Evolutionary conservation across 2,113 vertebrate genomes (phyloP).

Genomic region (Amphiprion percula): DNA sequence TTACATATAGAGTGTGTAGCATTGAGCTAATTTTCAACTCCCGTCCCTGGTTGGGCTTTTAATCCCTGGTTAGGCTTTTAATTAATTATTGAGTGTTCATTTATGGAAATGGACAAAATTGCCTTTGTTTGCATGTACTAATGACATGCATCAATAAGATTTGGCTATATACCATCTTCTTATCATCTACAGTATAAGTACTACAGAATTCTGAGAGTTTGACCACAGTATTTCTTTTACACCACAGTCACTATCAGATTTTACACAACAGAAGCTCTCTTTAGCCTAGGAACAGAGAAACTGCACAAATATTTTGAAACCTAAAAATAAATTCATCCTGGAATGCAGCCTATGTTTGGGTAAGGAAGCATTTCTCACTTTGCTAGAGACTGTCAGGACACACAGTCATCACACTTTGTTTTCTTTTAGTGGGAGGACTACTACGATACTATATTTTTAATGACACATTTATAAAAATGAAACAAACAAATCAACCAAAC

Average conservation of each 20-base stretch:
- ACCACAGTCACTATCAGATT: slow-evolving; percentile 31
- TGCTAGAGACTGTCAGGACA: slow-evolving; percentile 45
- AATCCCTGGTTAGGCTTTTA: too few species aligned
- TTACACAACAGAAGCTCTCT: slow-evolving; percentile 25
- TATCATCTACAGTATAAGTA: neutral
- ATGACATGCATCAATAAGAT: neutral
- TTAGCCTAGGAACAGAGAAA: slow-evolving; percentile 34
- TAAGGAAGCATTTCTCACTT: slow-evolving; percentile 58
- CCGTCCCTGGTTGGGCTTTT: too few species aligned
- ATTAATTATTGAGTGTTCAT: too few species aligned
- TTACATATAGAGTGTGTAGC: too few species aligned
- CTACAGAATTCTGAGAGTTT: neutral
- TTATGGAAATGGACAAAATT: neutral
- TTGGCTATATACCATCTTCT: neutral
- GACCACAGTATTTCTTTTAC: neutral
- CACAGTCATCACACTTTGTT: slow-evolving; percentile 38
- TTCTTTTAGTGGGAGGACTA: slow-evolving; percentile 5
- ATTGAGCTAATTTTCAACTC: too few species aligned
- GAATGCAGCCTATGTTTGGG: slow-evolving; percentile 60
- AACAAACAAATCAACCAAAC: neutral
- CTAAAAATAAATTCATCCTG: slow-evolving; percentile 63
- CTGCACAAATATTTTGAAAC: slow-evolving; percentile 51
- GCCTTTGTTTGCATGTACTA: neutral
- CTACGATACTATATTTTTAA: slow-evolving; percentile 1
- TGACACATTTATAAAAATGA: neutral